phyloP scores from a whole-genome alignment of 2,113 vertebrate genomes.

The Nothoprocta perdicaria region DNA sequence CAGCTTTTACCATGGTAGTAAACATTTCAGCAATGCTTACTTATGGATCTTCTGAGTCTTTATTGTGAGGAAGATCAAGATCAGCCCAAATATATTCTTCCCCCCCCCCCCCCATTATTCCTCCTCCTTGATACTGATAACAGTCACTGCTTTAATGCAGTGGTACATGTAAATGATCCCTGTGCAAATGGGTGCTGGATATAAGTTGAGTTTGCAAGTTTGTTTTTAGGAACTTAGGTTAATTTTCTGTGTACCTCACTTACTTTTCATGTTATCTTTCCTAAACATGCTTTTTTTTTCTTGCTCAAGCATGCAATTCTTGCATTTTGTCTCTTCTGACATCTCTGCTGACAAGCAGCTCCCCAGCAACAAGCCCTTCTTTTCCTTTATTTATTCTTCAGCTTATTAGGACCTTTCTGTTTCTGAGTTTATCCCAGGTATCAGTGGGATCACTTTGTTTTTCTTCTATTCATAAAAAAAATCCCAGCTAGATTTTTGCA shows the following conservation, averaged over 20 bases:
- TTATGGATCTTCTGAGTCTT: not conserved
- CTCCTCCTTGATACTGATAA: accelerated
- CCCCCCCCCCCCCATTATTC: no score
- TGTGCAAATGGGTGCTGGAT: not conserved
- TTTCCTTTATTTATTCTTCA: not conserved
- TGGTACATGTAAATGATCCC: not conserved
- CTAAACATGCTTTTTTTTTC: not conserved
- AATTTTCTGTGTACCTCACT: not conserved
- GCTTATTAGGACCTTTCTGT: not conserved
- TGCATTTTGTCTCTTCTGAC: not conserved
- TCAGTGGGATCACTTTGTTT: not conserved
- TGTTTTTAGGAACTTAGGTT: not conserved
- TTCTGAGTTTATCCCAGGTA: not conserved
- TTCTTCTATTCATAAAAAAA: not conserved
- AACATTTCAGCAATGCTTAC: not conserved
- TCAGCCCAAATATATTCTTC: not conserved
- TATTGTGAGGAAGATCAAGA: not conserved
- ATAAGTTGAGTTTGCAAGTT: not conserved
- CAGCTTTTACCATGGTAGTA: not conserved
- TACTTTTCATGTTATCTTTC: not conserved
- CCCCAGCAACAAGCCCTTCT: not conserved
- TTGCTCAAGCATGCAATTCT: not conserved
- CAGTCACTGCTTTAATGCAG: not conserved
- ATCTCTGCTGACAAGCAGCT: not conserved
- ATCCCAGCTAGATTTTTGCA: not conserved